phyloP scores from a whole-genome alignment of 2,888 invertebrate genomes.

The Drosophila vallismaia region DNA sequence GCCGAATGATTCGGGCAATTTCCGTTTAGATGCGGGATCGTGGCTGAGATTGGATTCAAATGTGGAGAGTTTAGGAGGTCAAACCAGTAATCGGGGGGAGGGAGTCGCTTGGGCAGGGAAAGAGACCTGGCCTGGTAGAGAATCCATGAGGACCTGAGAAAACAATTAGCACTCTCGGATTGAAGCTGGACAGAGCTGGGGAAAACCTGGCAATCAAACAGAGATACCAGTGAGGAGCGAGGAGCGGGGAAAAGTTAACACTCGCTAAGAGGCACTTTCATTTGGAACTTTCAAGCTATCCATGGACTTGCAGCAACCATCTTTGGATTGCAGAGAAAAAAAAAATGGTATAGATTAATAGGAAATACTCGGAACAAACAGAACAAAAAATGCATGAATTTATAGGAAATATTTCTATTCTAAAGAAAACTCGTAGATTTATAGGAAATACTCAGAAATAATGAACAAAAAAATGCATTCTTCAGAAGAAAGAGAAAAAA shows the following conservation, averaged over 20 bases:
- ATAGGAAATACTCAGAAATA: no score
- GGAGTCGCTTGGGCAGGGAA: background rate
- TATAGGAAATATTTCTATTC: no score
- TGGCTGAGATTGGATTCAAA: conserved; percentile 21
- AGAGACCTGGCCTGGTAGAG: background rate
- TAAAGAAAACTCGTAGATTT: no score
- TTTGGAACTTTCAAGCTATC: conserved; percentile 29
- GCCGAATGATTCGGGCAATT: conserved; percentile 70
- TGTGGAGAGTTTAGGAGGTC: conserved; percentile 25
- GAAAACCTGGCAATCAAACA: conserved; percentile 4
- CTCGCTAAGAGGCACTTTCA: conserved; percentile 25
- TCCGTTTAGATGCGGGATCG: conserved; percentile 32
- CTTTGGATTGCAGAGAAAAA: conserved; percentile 21
- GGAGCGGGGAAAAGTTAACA: background rate
- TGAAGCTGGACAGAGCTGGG: conserved; percentile 11
- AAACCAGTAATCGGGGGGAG: conserved; percentile 19
- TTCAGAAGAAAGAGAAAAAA: no score
- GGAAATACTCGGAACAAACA: background rate
- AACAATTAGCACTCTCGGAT: conserved; percentile 36
- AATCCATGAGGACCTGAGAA: conserved; percentile 27
- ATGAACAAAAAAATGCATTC: no score
- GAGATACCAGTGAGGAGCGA: no score
- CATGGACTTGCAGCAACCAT: conserved; percentile 14
- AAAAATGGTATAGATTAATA: conserved; percentile 4
- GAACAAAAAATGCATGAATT: no score